Base-by-base conservation (phyloP, 2,113 vertebrate genomes). In the Carassius carassius region DNA sequence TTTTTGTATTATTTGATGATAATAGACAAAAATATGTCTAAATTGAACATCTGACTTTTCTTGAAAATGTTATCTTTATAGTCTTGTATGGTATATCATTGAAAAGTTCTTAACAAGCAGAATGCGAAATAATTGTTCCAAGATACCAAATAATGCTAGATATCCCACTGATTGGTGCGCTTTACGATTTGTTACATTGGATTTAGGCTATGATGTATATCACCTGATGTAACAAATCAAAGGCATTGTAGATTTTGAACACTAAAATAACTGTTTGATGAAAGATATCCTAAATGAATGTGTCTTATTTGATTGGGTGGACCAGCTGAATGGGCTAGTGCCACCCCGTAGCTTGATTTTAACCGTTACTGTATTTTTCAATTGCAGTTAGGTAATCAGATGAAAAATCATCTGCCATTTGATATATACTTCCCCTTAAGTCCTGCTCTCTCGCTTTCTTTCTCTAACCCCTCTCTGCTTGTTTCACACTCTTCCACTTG, bases 381-480 rank as follows among this genome's bases (percentile, higher is more conserved):
- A 11, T 41, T 74, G 25, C 10, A 35, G 21, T 29, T 54, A 47
- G n/a, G 6, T 23, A 7, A 6, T 11, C 5, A 73, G 37, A 73
- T 73, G 21, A 74, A 17, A 54, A n/a, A 19, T 54, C 3, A 75
- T 83, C 63, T 78, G 4, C 23, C 9, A 78, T 82, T 86, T 56
- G 82, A 78, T 87, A 72, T 78, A 78, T 58, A 82, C 67, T 47
- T 7, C 2, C 37, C 35, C 32, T 37, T 12, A 6, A 44, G 21
- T 44, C 21, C 5, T n/a, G 5, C 19, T 37, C 74, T 72, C 16
- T 29, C n/a, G 41, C 8, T 60, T n/a, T 60, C 8, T 60, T 10
- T 60, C 56, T 60, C 8, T 60, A 3, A n/a, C 9, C 25, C 56
- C 63, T 72, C 16, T 29, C 11, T 65, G 8, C 14, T 6, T 80